These are phyloP conservation scores for Corythornis cristatus DNA, from an alignment of 2,113 vertebrate species.

Conservation along the genomic window DNA sequence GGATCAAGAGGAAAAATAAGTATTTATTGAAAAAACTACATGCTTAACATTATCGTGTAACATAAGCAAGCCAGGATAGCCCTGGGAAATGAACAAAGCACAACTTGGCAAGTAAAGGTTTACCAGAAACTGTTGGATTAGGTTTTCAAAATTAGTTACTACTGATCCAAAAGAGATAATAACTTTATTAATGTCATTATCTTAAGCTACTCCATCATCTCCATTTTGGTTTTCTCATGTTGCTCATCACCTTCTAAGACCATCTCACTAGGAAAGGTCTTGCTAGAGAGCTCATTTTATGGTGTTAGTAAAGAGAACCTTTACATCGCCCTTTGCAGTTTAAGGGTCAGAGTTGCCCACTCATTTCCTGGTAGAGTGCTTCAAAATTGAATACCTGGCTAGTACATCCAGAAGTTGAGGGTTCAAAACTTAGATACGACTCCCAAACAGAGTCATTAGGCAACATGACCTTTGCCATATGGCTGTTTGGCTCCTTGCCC, in stretches of 20 bases:
- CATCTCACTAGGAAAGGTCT: background rate
- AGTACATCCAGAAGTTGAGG: background rate
- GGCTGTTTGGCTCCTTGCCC: background rate
- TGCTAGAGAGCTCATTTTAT: background rate
- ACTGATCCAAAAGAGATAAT: background rate
- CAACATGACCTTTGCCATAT: background rate
- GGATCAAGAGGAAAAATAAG: background rate
- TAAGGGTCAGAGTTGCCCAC: background rate
- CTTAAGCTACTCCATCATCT: background rate
- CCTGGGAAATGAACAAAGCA: background rate
- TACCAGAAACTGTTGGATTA: background rate
- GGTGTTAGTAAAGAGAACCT: background rate
- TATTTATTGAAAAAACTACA: background rate
- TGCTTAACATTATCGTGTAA: background rate
- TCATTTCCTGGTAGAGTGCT: background rate
- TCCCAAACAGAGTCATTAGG: background rate
- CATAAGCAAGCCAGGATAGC: background rate
- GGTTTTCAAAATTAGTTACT: background rate
- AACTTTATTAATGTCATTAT: background rate
- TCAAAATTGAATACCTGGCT: background rate
- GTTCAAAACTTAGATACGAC: background rate
- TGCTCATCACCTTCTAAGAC: background rate
- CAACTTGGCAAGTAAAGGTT: background rate
- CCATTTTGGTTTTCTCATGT: background rate
- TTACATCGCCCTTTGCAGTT: background rate